phyloP scores from a whole-genome alignment of 2,113 vertebrate genomes.

The Benitochromis conjunctus region DNA sequence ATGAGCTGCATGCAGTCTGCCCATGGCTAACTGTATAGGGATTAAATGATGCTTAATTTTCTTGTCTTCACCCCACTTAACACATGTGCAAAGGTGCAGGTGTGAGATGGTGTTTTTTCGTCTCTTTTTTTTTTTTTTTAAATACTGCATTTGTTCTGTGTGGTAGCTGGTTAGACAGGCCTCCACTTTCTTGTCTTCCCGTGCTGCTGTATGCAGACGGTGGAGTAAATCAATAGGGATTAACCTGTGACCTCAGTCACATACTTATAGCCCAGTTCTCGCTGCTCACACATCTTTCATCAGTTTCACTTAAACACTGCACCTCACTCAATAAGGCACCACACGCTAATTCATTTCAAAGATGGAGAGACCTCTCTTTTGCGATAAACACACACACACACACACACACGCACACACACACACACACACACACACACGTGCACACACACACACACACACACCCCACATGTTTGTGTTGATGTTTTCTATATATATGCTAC shows the following conservation, averaged over 20 bases:
- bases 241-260: constrained; percentile 68
- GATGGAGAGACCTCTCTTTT: constrained; percentile 78
- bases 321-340: constrained; percentile 70
- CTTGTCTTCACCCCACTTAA: constrained; percentile 34
- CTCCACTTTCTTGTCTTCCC: constrained; percentile 45
- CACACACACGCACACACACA: not conserved
- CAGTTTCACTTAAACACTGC: constrained; percentile 72
- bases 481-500: not conserved
- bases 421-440: not conserved
- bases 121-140: not conserved
- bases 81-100: not conserved
- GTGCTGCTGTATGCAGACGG: constrained; percentile 58
- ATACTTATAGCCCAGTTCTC: constrained; percentile 68
- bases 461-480: no score
- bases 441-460: not conserved
- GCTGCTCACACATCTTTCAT: constrained; percentile 77
- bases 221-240: constrained; percentile 71
- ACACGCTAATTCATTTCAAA: constrained; percentile 93
- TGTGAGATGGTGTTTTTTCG: constrained; percentile 7
- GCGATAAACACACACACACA: not conserved
- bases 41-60: constrained; percentile 45
- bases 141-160: not conserved
- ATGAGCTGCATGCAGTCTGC: not conserved
- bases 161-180: constrained; percentile 21
- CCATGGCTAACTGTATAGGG: constrained; percentile 20